Percentiles rank a stretch among this genome's conserved stretches.
Evolutionary conservation across 2,797 vertebrate species (phyloP).

Genomic region (Danio choprae): DNA sequence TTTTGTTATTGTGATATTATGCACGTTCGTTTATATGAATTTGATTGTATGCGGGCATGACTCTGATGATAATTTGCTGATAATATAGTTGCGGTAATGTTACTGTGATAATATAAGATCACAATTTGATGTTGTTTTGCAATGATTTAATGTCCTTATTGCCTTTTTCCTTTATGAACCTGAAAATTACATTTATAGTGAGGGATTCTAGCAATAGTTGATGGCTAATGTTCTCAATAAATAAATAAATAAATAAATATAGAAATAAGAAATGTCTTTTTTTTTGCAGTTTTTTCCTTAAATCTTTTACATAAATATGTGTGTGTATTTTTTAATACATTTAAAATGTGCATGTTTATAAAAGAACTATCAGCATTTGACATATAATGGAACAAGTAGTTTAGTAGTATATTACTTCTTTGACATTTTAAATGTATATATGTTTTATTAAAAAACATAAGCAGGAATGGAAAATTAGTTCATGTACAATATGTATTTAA

Average conservation of each 20-base stretch:
- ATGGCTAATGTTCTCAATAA: not conserved
- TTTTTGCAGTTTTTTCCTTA: no score
- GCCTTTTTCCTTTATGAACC: conserved; percentile 34
- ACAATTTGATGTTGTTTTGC: conserved; percentile 16
- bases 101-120: conserved; percentile 8
- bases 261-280: not conserved
- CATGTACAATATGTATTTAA: no score
- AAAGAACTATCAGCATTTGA: no score
- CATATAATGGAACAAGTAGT: no score
- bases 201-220: not conserved
- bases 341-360: no score
- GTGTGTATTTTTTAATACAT: no score
- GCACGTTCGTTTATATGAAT: not conserved
- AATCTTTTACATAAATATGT: no score
- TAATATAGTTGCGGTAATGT: conserved; percentile 15
- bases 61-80: conserved; percentile 12
- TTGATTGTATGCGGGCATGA: not conserved
- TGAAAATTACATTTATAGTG: conserved; percentile 25
- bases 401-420: no score
- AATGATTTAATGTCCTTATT: conserved; percentile 18
- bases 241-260: not conserved
- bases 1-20: conserved; percentile 15
- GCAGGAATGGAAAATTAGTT: no score
- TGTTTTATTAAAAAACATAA: no score
- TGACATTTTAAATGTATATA: no score